These are phyloP conservation scores for Microctenopoma stevenorrisi DNA, from an alignment of 2,797 vertebrate species.

Conservation along the genomic window DNA sequence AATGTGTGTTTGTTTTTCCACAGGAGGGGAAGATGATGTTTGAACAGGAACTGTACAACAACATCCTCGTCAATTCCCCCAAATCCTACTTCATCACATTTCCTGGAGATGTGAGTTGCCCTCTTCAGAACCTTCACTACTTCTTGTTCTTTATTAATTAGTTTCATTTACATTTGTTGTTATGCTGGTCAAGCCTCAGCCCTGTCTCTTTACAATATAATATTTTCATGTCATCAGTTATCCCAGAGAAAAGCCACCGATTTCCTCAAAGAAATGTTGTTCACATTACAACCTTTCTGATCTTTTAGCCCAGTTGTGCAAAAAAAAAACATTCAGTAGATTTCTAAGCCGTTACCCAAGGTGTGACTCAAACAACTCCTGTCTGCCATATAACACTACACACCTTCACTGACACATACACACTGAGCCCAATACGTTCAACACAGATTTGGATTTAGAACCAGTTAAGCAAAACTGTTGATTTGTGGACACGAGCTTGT, in stretches of 20 bases:
- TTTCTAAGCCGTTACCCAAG: neutral
- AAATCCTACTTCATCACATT: conserved; percentile 95
- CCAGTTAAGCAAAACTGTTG: neutral
- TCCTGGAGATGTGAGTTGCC: conserved; percentile 93
- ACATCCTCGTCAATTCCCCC: conserved; percentile 86
- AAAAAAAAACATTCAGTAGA: neutral
- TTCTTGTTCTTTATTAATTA: conserved; percentile 2
- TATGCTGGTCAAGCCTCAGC: neutral
- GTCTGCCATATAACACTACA: neutral
- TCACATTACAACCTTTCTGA: neutral
- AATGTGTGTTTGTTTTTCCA: conserved; percentile 19
- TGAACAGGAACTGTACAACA: conserved; percentile 96
- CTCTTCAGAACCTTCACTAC: neutral
- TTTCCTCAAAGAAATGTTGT: neutral
- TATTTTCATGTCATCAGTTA: neutral
- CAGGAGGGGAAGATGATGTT: conserved; percentile 92
- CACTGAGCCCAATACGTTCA: neutral
- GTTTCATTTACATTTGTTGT: neutral
- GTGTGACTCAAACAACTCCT: neutral
- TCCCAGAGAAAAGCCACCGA: neutral
- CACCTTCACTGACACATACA: neutral
- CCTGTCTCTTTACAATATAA: neutral
- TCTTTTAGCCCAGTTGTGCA: neutral
- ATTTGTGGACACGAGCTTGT: neutral
- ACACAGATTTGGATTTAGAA: neutral